Percentiles rank a stretch among this genome's conserved stretches.
Conservation (phyloP, 1,140 invertebrate genomes). For the Tetramorium parvispinum region DNA sequence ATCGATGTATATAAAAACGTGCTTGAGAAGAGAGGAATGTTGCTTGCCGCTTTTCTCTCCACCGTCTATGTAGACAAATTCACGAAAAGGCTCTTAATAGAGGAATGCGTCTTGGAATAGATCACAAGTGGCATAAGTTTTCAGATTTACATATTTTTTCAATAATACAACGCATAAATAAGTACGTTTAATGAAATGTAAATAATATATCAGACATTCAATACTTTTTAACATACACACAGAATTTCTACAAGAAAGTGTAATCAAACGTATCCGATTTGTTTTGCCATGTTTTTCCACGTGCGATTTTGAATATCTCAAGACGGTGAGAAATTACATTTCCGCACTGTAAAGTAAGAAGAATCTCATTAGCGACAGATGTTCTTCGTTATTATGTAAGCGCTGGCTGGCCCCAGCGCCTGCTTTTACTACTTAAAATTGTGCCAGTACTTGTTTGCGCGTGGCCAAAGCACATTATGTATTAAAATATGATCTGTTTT, state of each 20-base stretch:
- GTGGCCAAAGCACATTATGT: neutral
- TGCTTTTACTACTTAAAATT: constrained; percentile 58
- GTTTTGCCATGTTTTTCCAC: neutral
- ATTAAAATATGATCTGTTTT: constrained; percentile 26
- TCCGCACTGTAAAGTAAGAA: neutral
- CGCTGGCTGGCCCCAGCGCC: constrained; percentile 7
- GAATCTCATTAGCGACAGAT: constrained; percentile 47
- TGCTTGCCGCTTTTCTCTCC: neutral
- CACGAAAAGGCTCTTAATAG: neutral
- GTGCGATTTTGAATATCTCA: neutral
- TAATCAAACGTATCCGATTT: neutral
- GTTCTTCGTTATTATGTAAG: constrained; percentile 27
- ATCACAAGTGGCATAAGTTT: neutral
- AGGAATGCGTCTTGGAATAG: neutral
- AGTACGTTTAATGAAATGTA: neutral
- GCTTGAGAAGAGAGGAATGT: neutral
- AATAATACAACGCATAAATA: neutral
- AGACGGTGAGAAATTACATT: neutral
- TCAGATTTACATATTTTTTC: neutral
- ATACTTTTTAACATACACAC: neutral
- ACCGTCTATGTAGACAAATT: neutral
- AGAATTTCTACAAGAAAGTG: neutral
- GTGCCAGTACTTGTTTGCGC: neutral
- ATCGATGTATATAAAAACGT: neutral
- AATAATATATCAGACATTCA: neutral